Evolutionary conservation across 2,113 vertebrate species (phyloP).

Genomic region (Zingel zingel): DNA sequence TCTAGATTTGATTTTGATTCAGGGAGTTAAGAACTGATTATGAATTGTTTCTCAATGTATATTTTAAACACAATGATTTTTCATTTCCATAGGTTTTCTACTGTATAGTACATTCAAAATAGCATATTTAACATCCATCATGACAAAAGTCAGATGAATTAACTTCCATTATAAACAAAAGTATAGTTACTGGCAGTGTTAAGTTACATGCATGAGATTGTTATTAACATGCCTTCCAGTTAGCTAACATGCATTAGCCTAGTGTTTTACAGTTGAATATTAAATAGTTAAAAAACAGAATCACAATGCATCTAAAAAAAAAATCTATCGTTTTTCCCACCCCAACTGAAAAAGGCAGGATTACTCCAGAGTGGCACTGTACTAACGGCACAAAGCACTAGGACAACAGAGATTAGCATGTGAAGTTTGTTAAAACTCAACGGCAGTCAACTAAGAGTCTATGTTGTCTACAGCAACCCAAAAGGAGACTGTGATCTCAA

Average conservation of each 20-base stretch:
- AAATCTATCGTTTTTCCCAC: background rate
- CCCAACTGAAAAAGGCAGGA: background rate
- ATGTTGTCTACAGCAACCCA: background rate
- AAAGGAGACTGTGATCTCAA: constrained; percentile 6
- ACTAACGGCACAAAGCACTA: background rate
- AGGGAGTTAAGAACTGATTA: background rate
- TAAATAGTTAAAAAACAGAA: background rate
- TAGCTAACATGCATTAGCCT: constrained; percentile 20
- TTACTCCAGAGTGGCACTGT: background rate
- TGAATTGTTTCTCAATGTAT: constrained; percentile 8
- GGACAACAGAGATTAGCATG: background rate
- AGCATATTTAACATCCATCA: constrained; percentile 7
- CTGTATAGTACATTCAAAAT: background rate
- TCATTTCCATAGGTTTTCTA: background rate
- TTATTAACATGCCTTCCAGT: constrained; percentile 14
- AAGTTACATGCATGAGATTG: constrained; percentile 19
- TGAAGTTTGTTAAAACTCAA: constrained; percentile 7
- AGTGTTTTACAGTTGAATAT: background rate
- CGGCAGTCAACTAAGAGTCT: background rate
- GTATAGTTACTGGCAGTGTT: background rate
- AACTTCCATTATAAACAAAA: constrained; percentile 13
- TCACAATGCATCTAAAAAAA: constrained; percentile 11
- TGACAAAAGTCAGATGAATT: constrained; percentile 8
- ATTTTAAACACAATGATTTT: background rate
- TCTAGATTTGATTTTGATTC: background rate